A percentile compares a stretch with the other conserved stretches of the same genome.
Evolutionary conservation across 1,140 invertebrate species (phyloP).

Genomic region (Aphelenchoides fujianensis): DNA sequence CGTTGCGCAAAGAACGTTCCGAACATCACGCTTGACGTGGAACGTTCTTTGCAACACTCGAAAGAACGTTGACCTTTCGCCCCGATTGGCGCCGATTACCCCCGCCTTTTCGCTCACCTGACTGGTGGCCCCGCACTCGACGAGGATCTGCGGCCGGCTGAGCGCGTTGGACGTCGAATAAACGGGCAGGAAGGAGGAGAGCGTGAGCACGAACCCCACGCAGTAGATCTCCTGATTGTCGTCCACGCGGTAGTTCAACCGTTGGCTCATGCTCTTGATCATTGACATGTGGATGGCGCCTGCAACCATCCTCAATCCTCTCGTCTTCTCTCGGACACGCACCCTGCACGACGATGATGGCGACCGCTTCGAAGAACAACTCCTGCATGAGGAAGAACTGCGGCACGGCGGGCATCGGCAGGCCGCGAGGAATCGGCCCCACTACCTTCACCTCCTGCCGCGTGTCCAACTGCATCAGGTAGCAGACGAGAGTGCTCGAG

Average conservation of each 20-base stretch:
- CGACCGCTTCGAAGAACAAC: conserved; percentile 29
- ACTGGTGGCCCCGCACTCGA: conserved; percentile 34
- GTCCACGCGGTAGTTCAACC: conserved; percentile 36
- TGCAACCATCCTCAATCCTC: too few relatives aligned
- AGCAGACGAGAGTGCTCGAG: background rate
- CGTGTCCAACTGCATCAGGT: conserved; percentile 4
- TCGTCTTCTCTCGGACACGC: too few relatives aligned
- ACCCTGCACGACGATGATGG: conserved; percentile 32
- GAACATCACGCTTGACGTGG: too few relatives aligned
- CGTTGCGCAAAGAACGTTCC: too few relatives aligned
- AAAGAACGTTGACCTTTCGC: too few relatives aligned
- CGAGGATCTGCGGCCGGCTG: conserved; percentile 31
- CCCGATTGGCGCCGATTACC: too few relatives aligned
- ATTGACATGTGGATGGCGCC: conserved; percentile 40
- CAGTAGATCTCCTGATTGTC: conserved; percentile 36
- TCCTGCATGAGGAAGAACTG: background rate
- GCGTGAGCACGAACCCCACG: conserved; percentile 19
- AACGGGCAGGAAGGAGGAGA: conserved; percentile 40
- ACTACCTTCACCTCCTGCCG: conserved; percentile 33
- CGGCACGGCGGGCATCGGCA: conserved; percentile 8
- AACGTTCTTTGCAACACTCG: too few relatives aligned
- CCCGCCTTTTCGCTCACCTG: conserved; percentile 7
- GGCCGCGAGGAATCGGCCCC: conserved; percentile 31
- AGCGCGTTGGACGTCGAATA: conserved; percentile 42
- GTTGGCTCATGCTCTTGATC: conserved; percentile 14